These are phyloP conservation scores for Eulemur macaco DNA, from an alignment of 2,113 vertebrate genomes.

Conservation along the genomic window DNA sequence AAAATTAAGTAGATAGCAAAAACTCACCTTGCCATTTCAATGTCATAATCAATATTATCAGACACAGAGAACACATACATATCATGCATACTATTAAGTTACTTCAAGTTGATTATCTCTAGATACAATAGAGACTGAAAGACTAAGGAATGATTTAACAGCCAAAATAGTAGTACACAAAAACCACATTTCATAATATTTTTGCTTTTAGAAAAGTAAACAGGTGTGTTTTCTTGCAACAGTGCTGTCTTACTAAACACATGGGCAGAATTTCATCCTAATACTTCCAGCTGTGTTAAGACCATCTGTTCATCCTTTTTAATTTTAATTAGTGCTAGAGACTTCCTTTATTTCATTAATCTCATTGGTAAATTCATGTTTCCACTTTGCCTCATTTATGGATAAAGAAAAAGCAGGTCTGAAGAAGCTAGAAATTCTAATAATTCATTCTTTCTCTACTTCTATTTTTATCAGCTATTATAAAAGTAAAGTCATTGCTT, in stretches of 20 bases:
- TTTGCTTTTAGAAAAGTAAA: slow-evolving; percentile 79
- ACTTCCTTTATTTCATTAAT: slow-evolving; percentile 81
- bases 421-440: slow-evolving; percentile 28
- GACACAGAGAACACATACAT: slow-evolving; percentile 32
- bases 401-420: slow-evolving; percentile 48
- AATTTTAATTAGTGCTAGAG: slow-evolving; percentile 84
- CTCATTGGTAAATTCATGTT: slow-evolving; percentile 71
- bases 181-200: slow-evolving; percentile 72
- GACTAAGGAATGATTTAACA: slow-evolving; percentile 59
- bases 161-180: slow-evolving; percentile 71
- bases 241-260: slow-evolving; percentile 72
- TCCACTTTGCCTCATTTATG: slow-evolving; percentile 45
- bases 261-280: slow-evolving; percentile 73
- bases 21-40: slow-evolving; percentile 73
- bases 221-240: slow-evolving; percentile 83
- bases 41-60: slow-evolving; percentile 67
- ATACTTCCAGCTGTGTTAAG: slow-evolving; percentile 82
- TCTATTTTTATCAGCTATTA: slow-evolving; percentile 49
- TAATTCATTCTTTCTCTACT: not conserved
- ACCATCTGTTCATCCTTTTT: slow-evolving; percentile 87
- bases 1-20: slow-evolving; percentile 61
- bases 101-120: slow-evolving; percentile 72
- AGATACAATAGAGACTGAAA: slow-evolving; percentile 64
- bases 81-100: slow-evolving; percentile 44
- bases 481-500: slow-evolving; percentile 48